These are phyloP conservation scores for Dasypolia templi DNA, from an alignment of 2,888 invertebrate genomes.

Conservation along the genomic window DNA sequence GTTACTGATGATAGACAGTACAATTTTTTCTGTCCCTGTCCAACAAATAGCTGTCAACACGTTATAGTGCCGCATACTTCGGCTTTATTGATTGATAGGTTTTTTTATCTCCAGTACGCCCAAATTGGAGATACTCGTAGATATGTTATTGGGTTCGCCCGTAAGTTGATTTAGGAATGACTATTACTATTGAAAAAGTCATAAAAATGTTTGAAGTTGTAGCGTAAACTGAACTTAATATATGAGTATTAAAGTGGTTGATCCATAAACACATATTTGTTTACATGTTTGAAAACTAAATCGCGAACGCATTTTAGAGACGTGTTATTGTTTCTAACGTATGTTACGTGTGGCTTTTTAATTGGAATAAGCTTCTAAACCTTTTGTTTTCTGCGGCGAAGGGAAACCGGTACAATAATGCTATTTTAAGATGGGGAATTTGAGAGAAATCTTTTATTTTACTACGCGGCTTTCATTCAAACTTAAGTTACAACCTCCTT, in stretches of 20 bases:
- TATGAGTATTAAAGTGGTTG: neutral
- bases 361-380: slow-evolving; percentile 19
- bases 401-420: neutral
- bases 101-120: too few species aligned
- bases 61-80: too few species aligned
- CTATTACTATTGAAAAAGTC: neutral
- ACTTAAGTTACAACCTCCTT: neutral
- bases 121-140: too few species aligned
- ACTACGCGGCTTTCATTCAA: neutral
- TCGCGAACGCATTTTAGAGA: neutral
- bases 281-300: neutral
- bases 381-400: slow-evolving; percentile 9
- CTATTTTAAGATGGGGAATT: neutral
- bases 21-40: too few species aligned
- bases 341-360: slow-evolving; percentile 3
- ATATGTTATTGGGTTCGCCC: too few species aligned
- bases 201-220: neutral
- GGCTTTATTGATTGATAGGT: too few species aligned
- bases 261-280: neutral
- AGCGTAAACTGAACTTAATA: neutral
- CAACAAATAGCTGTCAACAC: too few species aligned
- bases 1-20: too few species aligned
- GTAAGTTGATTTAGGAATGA: neutral
- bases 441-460: slow-evolving; percentile 5
- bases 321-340: slow-evolving; percentile 15